phyloP scores from a whole-genome alignment of 2,113 vertebrate species.

The Kryptolebias marmoratus region DNA sequence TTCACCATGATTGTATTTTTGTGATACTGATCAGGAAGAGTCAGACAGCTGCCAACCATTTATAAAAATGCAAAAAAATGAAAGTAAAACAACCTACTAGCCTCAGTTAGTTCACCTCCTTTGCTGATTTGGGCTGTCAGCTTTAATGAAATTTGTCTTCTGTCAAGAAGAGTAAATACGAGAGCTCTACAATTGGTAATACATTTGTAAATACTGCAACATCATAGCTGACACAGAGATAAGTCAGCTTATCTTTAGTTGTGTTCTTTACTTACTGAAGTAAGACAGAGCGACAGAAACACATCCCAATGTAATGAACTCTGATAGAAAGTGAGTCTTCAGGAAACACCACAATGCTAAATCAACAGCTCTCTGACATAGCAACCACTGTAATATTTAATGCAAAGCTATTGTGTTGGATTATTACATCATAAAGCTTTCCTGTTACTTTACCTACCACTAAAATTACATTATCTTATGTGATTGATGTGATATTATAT shows the following conservation, averaged over 20 bases:
- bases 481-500: conserved; percentile 21
- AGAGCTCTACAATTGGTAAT: neutral
- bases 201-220: neutral
- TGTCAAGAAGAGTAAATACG: neutral
- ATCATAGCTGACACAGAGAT: neutral
- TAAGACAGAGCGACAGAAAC: conserved; percentile 3
- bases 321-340: neutral
- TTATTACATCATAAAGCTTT: conserved; percentile 16
- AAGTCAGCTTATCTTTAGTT: neutral
- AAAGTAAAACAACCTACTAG: too few species aligned
- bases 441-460: conserved; percentile 2
- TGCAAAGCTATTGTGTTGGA: neutral
- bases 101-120: neutral
- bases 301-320: conserved; percentile 5
- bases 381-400: conserved; percentile 11
- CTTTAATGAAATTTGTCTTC: neutral
- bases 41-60: neutral
- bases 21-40: neutral
- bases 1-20: neutral
- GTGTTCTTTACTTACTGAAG: neutral
- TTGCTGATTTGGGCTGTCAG: neutral
- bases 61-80: neutral
- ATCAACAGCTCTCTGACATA: conserved; percentile 16
- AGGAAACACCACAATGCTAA: conserved; percentile 11
- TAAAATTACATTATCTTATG: conserved; percentile 13